Base-by-base conservation (phyloP, 2,113 vertebrate species). In the Zosterops lateralis region DNA sequence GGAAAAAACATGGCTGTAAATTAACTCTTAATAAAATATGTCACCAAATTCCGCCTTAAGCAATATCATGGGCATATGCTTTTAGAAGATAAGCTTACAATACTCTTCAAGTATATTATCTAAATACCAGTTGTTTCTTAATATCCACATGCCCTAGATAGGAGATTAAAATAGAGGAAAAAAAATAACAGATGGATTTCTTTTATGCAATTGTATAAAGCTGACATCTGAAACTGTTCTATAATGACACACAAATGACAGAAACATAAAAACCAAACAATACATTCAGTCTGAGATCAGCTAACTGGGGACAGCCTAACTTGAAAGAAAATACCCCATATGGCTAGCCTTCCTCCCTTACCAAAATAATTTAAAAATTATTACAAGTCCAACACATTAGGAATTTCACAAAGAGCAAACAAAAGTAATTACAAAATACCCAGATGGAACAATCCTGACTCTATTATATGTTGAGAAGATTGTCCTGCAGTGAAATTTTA, bases 111-210 rank as follows among this genome's bases (percentile, higher is more conserved):
- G 17, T 81, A 32, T 22, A 60, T 61, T 78, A 50, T 32, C 34
- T 71, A 93, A 95, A 89, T 34, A 68, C 13, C n/a, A 87, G 25
- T 70, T 82, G 31, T 82, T 85, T 85, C 62, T 89, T 87, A 76
- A 82, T 76, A 86, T 77, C 64, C 3, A 0, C 64, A 47, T 84
- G 66, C 22, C 51, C 66, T 68, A 78, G 34, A 76, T 34, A 77
- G 20, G 32, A 47, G 77, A 93, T 78, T 89, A 79, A 91, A 87
- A 84, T 12, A 84, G 48, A 45, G 29, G 2, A 6, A 47, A 78
- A 75, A 85, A 80, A 89, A 70, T 25, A 90, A 56, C 88, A 93
- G 85, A 93, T 80, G 53, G 85, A 15, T 80, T 90, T 88, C 47
- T 80, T 95, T 71, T 42, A 51, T 71, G 64, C 54, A 89, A 12